A percentile compares a stretch with the other conserved stretches of the same genome.
Evolutionary conservation across 2,888 invertebrate species (phyloP).

Genomic region (Drosophila infuscata): DNA sequence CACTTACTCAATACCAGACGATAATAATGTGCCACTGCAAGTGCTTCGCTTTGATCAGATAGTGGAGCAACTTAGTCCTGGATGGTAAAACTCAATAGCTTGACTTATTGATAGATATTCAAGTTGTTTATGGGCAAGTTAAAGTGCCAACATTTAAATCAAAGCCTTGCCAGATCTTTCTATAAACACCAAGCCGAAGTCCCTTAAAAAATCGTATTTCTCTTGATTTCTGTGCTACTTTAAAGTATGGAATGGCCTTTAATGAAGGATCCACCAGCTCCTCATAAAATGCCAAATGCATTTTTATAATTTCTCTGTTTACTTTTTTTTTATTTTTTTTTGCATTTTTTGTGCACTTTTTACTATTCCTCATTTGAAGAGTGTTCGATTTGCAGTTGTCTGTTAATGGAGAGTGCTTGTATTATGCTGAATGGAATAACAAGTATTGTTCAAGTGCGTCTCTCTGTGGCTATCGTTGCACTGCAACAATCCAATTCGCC

Average conservation of each 20-base stretch:
- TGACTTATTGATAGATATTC: background rate
- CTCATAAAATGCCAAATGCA: background rate
- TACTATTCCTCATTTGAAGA: conserved; percentile 1
- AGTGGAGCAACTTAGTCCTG: background rate
- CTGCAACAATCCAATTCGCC: conserved; percentile 33
- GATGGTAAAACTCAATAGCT: background rate
- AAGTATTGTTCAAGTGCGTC: conserved; percentile 45
- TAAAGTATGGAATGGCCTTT: background rate
- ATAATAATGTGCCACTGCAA: conserved; percentile 8
- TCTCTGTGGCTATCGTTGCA: conserved; percentile 35
- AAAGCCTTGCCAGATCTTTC: background rate
- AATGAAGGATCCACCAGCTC: background rate
- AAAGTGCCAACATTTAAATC: background rate
- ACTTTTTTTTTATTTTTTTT: background rate
- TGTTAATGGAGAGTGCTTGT: conserved; percentile 46
- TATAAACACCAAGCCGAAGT: background rate
- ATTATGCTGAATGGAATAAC: conserved; percentile 28
- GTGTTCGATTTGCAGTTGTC: conserved; percentile 26
- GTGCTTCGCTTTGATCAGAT: conserved; percentile 16
- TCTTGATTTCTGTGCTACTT: background rate
- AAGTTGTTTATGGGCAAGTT: background rate
- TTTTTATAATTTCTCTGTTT: background rate
- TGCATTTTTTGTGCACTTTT: background rate
- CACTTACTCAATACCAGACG: conserved; percentile 8
- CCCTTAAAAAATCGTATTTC: background rate